Conservation (phyloP, 2,888 invertebrate species). For the Nomada ruficornis region DNA sequence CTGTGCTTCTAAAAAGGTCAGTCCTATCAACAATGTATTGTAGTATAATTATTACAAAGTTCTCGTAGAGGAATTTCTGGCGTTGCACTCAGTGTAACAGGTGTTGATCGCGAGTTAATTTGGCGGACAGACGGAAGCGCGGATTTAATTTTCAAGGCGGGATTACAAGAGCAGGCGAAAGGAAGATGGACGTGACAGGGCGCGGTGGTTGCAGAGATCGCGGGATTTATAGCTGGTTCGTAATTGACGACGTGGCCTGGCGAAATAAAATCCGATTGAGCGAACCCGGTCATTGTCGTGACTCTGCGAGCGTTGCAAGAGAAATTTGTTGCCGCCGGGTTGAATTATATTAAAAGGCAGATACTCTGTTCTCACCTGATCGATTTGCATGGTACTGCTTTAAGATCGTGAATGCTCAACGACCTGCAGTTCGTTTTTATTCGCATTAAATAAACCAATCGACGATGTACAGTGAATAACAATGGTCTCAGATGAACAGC, state of each 20-base stretch:
- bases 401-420: not conserved
- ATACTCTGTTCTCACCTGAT: conserved; percentile 20
- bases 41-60: not conserved
- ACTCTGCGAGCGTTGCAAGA: conserved; percentile 2
- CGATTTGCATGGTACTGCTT: not conserved
- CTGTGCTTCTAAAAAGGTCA: not conserved
- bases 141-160: conserved; percentile 28
- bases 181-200: not conserved
- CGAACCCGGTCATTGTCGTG: conserved; percentile 32
- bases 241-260: conserved; percentile 44
- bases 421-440: not conserved
- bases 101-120: conserved; percentile 45
- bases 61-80: conserved; percentile 5
- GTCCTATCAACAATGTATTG: conserved; percentile 1
- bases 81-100: conserved; percentile 1
- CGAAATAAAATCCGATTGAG: conserved; percentile 44
- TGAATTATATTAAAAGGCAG: conserved; percentile 18
- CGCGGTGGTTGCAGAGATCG: conserved; percentile 4
- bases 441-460: not conserved
- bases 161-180: not conserved
- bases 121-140: conserved; percentile 1
- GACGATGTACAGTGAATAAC: not conserved
- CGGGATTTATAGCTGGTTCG: conserved; percentile 33
- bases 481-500: no score
- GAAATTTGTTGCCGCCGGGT: conserved; percentile 31